A percentile compares a stretch with the other conserved stretches of the same genome.
Conservation (phyloP, 2,888 invertebrate genomes). For the Tenthredo distinguenda region DNA sequence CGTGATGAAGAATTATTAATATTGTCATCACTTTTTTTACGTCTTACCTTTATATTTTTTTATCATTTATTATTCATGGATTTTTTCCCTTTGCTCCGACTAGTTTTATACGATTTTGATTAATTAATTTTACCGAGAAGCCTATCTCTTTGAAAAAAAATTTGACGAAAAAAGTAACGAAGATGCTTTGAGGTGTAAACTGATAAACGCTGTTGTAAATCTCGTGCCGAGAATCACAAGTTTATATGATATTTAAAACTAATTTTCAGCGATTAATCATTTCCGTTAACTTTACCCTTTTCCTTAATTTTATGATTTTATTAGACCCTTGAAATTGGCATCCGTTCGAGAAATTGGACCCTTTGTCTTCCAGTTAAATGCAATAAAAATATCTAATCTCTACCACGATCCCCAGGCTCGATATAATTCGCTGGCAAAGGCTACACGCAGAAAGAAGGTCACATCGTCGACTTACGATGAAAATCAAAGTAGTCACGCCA, state of each 20-base stretch:
- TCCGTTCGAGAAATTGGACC: background rate
- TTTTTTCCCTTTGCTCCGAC: background rate
- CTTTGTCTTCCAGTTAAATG: background rate
- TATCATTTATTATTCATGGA: slow-evolving; percentile 1
- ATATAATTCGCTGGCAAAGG: slow-evolving; percentile 13
- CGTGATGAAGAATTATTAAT: slow-evolving; percentile 50
- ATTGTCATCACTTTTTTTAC: slow-evolving; percentile 6
- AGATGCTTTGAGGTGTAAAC: background rate
- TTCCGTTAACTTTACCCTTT: background rate
- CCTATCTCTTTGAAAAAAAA: background rate
- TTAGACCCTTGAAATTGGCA: no score
- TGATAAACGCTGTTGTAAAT: background rate
- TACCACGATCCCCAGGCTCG: background rate
- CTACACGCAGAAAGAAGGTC: slow-evolving; percentile 26
- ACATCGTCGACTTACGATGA: slow-evolving; percentile 19
- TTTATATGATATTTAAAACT: background rate
- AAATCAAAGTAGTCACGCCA: slow-evolving; percentile 47
- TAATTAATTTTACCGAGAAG: background rate
- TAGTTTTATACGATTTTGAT: background rate
- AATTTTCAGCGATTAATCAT: background rate
- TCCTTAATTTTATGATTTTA: background rate
- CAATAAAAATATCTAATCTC: background rate
- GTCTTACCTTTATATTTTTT: background rate
- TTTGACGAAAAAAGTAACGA: background rate
- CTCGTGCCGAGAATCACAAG: background rate